Evolutionary conservation across 2,797 vertebrate species (phyloP), one percentile per base, ranked within the genome.

Genomic region (Gallinago nigripennis): DNA sequence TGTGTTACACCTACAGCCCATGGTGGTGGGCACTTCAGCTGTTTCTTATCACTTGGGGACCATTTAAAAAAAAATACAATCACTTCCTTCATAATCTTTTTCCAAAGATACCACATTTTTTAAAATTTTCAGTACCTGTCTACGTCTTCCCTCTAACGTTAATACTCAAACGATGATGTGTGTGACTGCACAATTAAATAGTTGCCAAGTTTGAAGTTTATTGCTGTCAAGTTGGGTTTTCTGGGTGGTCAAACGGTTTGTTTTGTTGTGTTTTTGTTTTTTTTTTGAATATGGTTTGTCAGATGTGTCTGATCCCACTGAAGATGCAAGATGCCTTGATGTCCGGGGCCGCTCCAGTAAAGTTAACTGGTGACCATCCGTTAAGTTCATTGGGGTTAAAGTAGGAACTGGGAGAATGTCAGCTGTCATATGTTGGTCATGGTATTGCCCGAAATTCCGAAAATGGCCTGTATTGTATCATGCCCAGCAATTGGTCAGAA

Each of bases 131-230:
- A 24, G 57, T 69, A 17, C 13, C 25, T 70, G 18, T 12, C 28
- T 75, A 0, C n/a, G 8, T 75, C 43, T 84, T 83, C 45, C 10
- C 13, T 43, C 30, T 41, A 8, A 41, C 10, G 7, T 48, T 23
- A 35, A 15, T 71, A 20, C 25, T 75, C 45, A n/a, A 64, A 12
- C 25, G 11, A 0, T 50, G 24, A 3, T 20, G 16, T 60, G 23
- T 2, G 0, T 31, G 58, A 27, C 33, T 14, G 7, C 17, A 11
- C 0, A 0, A 5, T 28, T 39, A 64, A 53, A 20, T 50, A 11
- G 37, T 50, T 1, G 2, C 37, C 27, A 68, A 12, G 9, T 31
- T 92, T 84, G 18, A 17, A 41, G 23, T 73, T 91, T 51, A 10
- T 48, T 65, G 69, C 3, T 3, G 27, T 63, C 21, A 3, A 12